Evolutionary conservation across 2,113 vertebrate genomes (phyloP).

Genomic region (Corythornis vintsioides): DNA sequence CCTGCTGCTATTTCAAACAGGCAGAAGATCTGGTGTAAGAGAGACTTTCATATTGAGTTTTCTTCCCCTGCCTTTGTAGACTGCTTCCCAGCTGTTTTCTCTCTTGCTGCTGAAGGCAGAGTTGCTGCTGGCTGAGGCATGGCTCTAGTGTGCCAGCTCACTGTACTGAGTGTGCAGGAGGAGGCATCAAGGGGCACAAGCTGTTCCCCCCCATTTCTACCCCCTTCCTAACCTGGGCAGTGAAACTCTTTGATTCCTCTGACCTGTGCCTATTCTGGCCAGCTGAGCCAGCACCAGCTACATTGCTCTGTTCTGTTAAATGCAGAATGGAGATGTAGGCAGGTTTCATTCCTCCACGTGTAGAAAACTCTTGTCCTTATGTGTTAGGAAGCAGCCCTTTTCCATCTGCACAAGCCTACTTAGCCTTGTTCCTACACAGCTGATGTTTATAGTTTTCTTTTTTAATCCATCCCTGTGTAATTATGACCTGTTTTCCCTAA

Average conservation of each 20-base stretch:
- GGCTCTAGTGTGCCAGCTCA: constrained; percentile 44
- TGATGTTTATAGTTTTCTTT: background rate
- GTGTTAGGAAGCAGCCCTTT: background rate
- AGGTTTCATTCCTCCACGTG: background rate
- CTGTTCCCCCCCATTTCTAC: background rate
- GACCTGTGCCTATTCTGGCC: background rate
- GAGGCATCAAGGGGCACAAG: background rate
- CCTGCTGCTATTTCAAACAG: background rate
- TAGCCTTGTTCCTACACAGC: background rate
- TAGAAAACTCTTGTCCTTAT: background rate
- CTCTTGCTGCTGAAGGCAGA: constrained; percentile 30
- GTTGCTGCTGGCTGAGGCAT: constrained; percentile 31
- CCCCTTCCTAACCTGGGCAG: background rate
- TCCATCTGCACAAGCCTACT: background rate
- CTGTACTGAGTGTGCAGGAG: background rate
- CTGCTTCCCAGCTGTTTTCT: constrained; percentile 56
- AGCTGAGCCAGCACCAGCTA: background rate
- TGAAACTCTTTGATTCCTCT: background rate
- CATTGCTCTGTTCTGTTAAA: background rate
- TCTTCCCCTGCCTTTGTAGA: background rate
- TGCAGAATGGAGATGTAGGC: background rate
- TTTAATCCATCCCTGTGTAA: background rate
- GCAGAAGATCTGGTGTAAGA: background rate
- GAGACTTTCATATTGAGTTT: background rate
- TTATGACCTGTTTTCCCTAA: background rate